phyloP scores from a whole-genome alignment of 2,797 vertebrate species.

The Petrocephalus schoutedeni region DNA sequence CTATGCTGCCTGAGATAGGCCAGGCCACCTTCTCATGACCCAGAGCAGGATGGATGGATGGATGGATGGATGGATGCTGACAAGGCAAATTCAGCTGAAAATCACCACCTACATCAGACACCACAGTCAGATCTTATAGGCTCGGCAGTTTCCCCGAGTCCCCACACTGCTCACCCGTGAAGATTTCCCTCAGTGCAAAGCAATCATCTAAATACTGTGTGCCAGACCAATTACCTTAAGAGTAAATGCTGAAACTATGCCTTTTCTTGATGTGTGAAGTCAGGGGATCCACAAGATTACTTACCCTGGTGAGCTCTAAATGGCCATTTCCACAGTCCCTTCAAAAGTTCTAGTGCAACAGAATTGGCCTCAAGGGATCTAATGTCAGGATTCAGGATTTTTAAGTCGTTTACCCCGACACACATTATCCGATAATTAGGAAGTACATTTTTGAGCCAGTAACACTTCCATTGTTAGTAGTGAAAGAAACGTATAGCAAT shows the following conservation, averaged over 20 bases:
- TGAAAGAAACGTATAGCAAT: background rate
- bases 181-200: background rate
- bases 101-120: background rate
- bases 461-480: background rate
- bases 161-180: slow-evolving; percentile 15
- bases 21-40: background rate
- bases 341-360: background rate
- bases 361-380: background rate
- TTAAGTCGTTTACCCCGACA: background rate
- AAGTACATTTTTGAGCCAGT: background rate
- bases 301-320: background rate
- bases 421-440: background rate
- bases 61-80: background rate
- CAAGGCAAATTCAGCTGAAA: background rate
- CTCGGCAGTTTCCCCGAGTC: background rate
- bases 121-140: background rate
- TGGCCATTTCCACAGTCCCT: background rate
- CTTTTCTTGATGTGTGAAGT: background rate
- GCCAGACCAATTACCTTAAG: background rate
- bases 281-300: background rate
- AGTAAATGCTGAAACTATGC: background rate
- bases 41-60: background rate
- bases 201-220: background rate
- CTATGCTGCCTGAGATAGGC: background rate
- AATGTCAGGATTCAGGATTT: background rate